Evolutionary conservation across 2,888 invertebrate genomes (phyloP).

Genomic region (Machimus atricapillus): DNA sequence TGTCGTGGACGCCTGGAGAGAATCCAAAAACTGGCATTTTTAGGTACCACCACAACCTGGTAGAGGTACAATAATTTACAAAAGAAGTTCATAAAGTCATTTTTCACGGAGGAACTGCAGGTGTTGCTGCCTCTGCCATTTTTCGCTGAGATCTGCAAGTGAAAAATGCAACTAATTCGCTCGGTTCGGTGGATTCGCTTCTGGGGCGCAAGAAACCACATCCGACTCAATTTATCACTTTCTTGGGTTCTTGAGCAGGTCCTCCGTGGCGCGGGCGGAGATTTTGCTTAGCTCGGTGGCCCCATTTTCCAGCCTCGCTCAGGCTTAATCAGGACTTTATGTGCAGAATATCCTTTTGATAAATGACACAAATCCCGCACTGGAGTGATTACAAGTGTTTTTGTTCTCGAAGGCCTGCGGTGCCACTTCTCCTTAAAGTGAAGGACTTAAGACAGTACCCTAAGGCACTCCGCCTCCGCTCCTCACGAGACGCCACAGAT

Average conservation of each 20-base stretch:
- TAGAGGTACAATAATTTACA: background rate
- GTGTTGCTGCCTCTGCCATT: background rate
- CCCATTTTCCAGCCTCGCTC: background rate
- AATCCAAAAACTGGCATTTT: background rate
- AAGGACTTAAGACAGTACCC: background rate
- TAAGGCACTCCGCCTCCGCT: background rate
- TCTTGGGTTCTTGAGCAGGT: background rate
- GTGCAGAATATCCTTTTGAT: background rate
- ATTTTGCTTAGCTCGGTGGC: background rate
- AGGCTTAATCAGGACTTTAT: background rate
- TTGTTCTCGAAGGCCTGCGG: background rate
- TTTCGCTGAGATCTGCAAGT: background rate
- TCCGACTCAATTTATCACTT: background rate
- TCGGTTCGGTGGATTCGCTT: background rate
- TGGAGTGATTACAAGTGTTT: background rate
- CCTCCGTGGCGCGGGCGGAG: background rate
- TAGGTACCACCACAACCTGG: background rate
- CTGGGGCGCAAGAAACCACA: background rate
- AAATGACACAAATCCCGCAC: background rate
- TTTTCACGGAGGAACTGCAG: background rate
- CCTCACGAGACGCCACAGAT: background rate
- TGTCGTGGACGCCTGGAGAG: background rate
- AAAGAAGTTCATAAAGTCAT: background rate
- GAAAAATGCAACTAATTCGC: background rate
- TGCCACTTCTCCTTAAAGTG: background rate